Evolutionary conservation across 2,888 invertebrate species (phyloP), one percentile per base, ranked within the genome.

Genomic region (Tillus elongatus): DNA sequence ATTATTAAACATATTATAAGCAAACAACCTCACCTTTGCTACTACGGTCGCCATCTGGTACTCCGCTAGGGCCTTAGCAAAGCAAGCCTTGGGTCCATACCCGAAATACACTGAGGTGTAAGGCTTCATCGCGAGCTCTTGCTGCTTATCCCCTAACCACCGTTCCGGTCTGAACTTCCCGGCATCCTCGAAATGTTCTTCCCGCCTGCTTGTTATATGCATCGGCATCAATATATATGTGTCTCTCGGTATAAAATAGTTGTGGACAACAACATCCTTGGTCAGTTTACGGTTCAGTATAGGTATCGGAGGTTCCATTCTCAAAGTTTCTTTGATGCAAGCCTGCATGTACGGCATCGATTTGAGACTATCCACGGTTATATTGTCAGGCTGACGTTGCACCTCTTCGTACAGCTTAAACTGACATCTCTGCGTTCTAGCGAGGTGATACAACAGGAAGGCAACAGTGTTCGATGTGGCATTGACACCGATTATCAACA

Each of bases 71-170:
- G 70, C 72, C 52, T 73, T 74, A 1, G 75, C 79, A 15, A 79
- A 49, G 44, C 79, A 79, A 36, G 75, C 72, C 40, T 75, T 70
- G 1, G 72, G 63, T 2, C 79, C 80, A 49, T 70, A 69, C 1
- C 79, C 80, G 51, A 77, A 80, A 0, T 79, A 79, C 43, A 79
- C 68, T 1, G 71, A 74, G 13, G 76, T 75, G 49, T 75, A 75
- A 0, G 69, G 60, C 37, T 73, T 72, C 9, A 70, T 63, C 13
- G 62, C 41, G 8, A 43, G 48, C 14, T 28, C 36, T 36, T 44
- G 15, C 33, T 48, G 56, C 0, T 61, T 43, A 8, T 69, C 68
- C 0, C 54, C 59, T 10, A 77, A 50, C 80, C 80, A 80, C 39
- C 80, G 66, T 46, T 79, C 78, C 1, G 80, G 79, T 42, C 65